Conservation (phyloP, 2,888 invertebrate species). For the Drosophila buzzatii region DNA sequence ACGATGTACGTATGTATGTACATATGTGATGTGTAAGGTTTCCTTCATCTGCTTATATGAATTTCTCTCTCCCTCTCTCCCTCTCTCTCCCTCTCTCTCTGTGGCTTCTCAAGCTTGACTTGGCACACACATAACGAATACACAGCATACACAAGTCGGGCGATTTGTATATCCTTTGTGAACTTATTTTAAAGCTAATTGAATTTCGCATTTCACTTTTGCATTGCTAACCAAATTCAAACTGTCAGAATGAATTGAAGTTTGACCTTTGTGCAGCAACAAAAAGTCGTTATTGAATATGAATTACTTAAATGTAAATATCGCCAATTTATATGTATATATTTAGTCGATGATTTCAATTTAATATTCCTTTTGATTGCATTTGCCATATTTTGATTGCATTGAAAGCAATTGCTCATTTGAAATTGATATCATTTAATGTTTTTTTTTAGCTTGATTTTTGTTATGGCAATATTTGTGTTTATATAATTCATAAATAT, state of each 20-base stretch:
- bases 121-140: conserved; percentile 30
- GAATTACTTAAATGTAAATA: background rate
- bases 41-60: conserved; percentile 8
- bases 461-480: background rate
- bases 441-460: background rate
- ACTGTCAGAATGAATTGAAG: conserved; percentile 28
- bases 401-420: background rate
- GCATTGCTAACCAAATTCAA: conserved; percentile 60
- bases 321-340: background rate
- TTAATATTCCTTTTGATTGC: conserved; percentile 1
- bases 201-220: conserved; percentile 59
- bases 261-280: background rate
- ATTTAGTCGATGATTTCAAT: background rate
- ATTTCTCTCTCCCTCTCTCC: background rate
- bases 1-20: conserved; percentile 17
- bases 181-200: conserved; percentile 55
- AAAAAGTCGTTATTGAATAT: background rate
- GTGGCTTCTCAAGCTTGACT: conserved; percentile 60
- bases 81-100: conserved; percentile 3
- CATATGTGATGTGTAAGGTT: background rate
- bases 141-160: conserved; percentile 11
- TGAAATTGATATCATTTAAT: background rate
- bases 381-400: background rate
- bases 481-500: background rate
- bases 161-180: conserved; percentile 20